phyloP scores from a whole-genome alignment of 1,140 invertebrate genomes.

The Leptonema lineaticorne region DNA sequence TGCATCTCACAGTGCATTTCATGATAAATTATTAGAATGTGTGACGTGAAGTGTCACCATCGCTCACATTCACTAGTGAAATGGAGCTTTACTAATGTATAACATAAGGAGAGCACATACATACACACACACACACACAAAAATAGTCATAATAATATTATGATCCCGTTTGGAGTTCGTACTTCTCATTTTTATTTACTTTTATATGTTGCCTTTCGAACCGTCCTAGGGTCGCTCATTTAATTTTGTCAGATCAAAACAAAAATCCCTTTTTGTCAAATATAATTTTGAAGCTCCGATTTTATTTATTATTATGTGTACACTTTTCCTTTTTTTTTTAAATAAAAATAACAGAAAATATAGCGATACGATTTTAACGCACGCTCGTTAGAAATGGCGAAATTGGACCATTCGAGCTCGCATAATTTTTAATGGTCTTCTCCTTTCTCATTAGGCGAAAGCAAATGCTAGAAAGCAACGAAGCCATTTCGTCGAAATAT shows the following conservation, averaged over 20 bases:
- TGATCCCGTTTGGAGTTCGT: no score
- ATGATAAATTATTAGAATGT: slow-evolving; percentile 30
- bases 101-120: no score
- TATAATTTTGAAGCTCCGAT: no score
- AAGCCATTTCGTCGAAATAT: slow-evolving; percentile 1
- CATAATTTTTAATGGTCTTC: slow-evolving; percentile 20
- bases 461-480: slow-evolving; percentile 8
- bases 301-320: no score
- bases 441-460: slow-evolving; percentile 14
- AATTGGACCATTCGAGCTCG: slow-evolving; percentile 14
- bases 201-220: no score
- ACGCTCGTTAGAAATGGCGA: background rate
- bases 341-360: background rate
- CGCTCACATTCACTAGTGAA: slow-evolving; percentile 18
- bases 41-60: slow-evolving; percentile 27
- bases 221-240: no score
- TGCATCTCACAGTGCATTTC: slow-evolving; percentile 30
- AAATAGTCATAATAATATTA: no score
- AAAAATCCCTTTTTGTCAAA: background rate
- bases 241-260: background rate
- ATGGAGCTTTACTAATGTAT: background rate
- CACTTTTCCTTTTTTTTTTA: no score
- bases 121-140: no score
- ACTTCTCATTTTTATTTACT: no score
- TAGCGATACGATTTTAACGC: background rate